These are phyloP conservation scores for Enteromius unitaeniatus DNA, from an alignment of 2,797 vertebrate genomes.

Conservation along the genomic window DNA sequence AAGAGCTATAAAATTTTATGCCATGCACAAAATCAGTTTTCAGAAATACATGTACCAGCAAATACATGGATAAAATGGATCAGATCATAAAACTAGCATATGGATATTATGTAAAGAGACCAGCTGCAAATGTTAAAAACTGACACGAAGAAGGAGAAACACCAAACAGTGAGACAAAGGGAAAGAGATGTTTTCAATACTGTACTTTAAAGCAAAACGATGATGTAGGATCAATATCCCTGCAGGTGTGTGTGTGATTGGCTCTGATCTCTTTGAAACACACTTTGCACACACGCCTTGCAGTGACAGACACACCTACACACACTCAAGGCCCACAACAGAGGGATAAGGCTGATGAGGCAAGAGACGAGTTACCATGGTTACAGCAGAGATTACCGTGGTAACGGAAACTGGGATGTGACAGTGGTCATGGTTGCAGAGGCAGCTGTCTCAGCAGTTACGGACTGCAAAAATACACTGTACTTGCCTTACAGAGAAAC, in stretches of 20 bases:
- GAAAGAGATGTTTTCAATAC: conserved; percentile 27
- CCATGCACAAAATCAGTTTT: background rate
- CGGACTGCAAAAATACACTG: conserved; percentile 8
- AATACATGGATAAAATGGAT: background rate
- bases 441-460: conserved; percentile 52
- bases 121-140: background rate
- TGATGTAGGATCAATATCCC: conserved; percentile 38
- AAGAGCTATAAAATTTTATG: background rate
- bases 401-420: conserved; percentile 48
- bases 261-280: conserved; percentile 33
- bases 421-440: conserved; percentile 53
- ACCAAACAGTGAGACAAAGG: background rate
- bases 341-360: conserved; percentile 48
- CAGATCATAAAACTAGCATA: background rate
- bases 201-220: conserved; percentile 18
- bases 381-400: conserved; percentile 53
- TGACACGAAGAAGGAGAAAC: background rate
- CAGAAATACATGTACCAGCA: background rate
- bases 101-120: background rate
- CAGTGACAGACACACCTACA: conserved; percentile 45
- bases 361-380: conserved; percentile 49
- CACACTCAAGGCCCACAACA: conserved; percentile 43
- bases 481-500: background rate
- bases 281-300: conserved; percentile 33
- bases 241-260: conserved; percentile 30